Base-by-base conservation (phyloP, 1,140 invertebrate genomes). In the Bombus turneri region DNA sequence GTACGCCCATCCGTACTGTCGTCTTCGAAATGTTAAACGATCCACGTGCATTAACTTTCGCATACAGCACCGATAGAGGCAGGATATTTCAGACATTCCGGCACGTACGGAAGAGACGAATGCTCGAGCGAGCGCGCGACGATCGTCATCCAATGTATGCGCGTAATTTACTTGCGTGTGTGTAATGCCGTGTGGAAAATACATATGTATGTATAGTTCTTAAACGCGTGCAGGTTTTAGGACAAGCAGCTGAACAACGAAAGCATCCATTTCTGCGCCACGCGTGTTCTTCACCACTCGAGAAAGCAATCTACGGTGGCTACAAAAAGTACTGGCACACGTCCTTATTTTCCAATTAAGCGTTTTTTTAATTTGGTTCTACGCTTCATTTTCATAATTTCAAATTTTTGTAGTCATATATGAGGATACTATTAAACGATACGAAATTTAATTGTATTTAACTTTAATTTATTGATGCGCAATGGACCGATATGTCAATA, bases 101-200 rank as follows among this genome's bases (percentile, higher is more conserved):
- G 6, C 66, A 78, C 82, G 82, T 71, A 71, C 12, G 28, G 37
- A 84, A 59, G n/a, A 84, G 41, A 43, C 74, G 75, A 80, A 31
- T 69, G n/a, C 69, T 12, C 39, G 77, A 75, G 72, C 28, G 41
- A 79, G 80, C 75, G 85, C 86, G 74, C 72, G 88, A 87, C 89
- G 74, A 83, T 75, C 37, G 74, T 78, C 64, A 71, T 78, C 64
- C 34, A 4, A 83, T 34, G 47, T 71, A 57, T 37, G 25, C 43
- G 25, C 81, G 73, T 82, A 41, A 82, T 75, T 82, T 71, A 66
- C 25, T 66, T 12, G 57, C 31, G 31, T 13, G 39, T 37, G 39
- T 71, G 47, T 28, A 68, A 66, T 83, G 25, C 10, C 41, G 25
- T 25, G 72, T 34, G 31, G 18, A 75, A 53, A 75, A 76, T 39